A percentile compares a stretch with the other conserved stretches of the same genome.
Evolutionary conservation across 2,113 vertebrate genomes (phyloP).

Genomic region (Heloderma charlesbogerti): DNA sequence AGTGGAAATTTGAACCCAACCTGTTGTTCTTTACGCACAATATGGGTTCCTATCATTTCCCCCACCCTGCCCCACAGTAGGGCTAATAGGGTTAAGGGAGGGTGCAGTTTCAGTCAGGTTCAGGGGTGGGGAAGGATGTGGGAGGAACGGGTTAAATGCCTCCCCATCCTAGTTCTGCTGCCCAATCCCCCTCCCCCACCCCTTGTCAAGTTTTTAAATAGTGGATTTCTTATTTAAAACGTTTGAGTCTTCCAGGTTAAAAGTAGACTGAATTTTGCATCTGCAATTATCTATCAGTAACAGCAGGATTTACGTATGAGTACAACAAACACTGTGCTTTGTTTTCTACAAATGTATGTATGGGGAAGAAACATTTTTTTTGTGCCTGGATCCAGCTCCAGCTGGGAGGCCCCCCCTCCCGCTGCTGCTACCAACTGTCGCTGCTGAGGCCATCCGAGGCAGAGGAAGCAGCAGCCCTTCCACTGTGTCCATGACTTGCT

Average conservation of each 20-base stretch:
- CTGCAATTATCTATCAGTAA: neutral
- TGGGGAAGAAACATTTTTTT: slow-evolving; percentile 7
- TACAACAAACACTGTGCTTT: neutral
- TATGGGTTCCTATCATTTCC: no score
- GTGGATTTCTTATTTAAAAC: neutral
- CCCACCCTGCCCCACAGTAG: no score
- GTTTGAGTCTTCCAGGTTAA: no score
- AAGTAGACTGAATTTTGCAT: neutral
- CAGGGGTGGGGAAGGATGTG: neutral
- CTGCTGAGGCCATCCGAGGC: no score
- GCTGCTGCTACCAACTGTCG: no score
- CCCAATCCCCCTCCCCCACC: neutral
- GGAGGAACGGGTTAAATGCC: neutral
- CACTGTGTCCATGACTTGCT: no score
- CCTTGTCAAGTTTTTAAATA: neutral
- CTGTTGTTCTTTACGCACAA: no score
- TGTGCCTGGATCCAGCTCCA: no score
- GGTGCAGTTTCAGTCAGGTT: neutral
- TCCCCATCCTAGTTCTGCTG: neutral
- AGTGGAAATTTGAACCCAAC: no score
- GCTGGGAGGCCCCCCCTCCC: no score
- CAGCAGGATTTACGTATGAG: neutral
- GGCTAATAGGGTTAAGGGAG: no score
- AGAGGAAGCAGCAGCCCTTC: no score
- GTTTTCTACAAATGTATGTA: neutral